Conservation (phyloP, 1,140 invertebrate genomes). For the Homalodisca vitripennis region DNA sequence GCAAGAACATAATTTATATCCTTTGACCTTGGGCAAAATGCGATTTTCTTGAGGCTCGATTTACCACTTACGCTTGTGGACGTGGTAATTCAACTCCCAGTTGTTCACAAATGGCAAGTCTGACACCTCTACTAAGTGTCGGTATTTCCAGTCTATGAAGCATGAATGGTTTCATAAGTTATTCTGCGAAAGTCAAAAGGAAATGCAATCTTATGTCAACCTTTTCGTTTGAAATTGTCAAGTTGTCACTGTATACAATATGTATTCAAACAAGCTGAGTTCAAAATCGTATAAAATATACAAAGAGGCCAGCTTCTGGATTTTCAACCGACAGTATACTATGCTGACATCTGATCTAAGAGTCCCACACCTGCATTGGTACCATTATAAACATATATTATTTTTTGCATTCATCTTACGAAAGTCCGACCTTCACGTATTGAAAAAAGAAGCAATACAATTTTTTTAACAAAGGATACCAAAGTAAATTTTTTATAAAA, state of each 20-base stretch:
- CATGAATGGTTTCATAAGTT: not conserved
- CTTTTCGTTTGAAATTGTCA: not conserved
- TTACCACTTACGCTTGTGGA: no score
- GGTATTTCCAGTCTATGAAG: not conserved
- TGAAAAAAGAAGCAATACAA: no score
- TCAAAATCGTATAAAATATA: not conserved
- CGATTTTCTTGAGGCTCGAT: no score
- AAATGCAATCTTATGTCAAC: not conserved
- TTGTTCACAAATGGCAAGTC: not conserved
- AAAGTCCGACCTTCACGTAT: no score
- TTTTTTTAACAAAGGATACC: no score
- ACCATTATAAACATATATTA: not conserved
- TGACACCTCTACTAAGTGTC: not conserved
- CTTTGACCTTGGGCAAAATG: no score
- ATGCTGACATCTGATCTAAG: not conserved
- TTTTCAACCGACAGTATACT: not conserved
- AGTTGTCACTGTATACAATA: not conserved
- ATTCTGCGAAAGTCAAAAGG: not conserved
- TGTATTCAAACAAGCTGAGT: no score
- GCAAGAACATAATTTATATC: not conserved
- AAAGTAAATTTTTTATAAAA: no score
- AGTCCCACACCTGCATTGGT: not conserved
- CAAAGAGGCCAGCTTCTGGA: not conserved
- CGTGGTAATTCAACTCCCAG: not conserved
- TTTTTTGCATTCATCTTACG: not conserved